Conservation (phyloP, 2,888 invertebrate genomes). For the Endotricha flammealis region DNA sequence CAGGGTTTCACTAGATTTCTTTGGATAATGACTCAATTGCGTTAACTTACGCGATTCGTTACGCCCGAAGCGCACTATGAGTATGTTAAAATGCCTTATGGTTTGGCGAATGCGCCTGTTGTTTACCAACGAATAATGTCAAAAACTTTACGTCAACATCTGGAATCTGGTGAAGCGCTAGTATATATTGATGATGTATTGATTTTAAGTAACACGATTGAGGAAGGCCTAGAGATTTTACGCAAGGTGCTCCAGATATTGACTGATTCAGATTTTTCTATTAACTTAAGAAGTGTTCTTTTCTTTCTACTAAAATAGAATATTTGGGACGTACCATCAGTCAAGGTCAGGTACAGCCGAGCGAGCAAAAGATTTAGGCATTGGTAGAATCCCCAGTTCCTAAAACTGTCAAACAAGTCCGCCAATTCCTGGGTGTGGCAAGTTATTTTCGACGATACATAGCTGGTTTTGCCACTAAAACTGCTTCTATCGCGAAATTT, state of each 20-base stretch:
- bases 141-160: conserved; percentile 8
- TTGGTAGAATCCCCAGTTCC: conserved; percentile 2
- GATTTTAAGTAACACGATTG: conserved; percentile 8
- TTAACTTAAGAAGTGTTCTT: conserved; percentile 6
- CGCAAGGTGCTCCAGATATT: not conserved
- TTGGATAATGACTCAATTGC: conserved; percentile 1
- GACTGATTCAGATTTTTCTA: conserved; percentile 2
- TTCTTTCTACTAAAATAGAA: conserved; percentile 6
- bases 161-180: conserved; percentile 11
- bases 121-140: too few species aligned
- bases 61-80: conserved; percentile 17
- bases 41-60: conserved; percentile 13
- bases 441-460: conserved; percentile 11
- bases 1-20: too few species aligned
- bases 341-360: conserved; percentile 10
- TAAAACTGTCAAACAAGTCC: conserved; percentile 6
- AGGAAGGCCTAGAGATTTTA: conserved; percentile 1
- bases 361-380: not conserved
- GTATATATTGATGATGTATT: conserved; percentile 18
- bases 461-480: conserved; percentile 8
- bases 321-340: conserved; percentile 3
- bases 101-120: conserved; percentile 15
- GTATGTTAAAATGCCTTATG: conserved; percentile 20
- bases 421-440: conserved; percentile 10
- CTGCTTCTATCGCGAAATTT: conserved; percentile 5